These are phyloP conservation scores for Chironomus striatipennis DNA, from an alignment of 1,140 invertebrate species.

Conservation along the genomic window DNA sequence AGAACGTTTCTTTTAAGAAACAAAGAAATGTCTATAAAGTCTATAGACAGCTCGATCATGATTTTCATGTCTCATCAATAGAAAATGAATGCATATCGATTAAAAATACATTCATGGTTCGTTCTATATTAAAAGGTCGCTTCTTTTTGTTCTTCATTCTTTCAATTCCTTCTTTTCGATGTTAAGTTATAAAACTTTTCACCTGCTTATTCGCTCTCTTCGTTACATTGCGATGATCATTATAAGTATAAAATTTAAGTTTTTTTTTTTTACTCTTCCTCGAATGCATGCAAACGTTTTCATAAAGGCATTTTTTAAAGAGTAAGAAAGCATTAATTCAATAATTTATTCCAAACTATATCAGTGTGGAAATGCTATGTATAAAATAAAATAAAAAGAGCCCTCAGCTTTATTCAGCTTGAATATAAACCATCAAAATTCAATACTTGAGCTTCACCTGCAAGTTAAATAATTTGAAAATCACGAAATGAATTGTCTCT, in stretches of 20 bases:
- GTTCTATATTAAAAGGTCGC: constrained; percentile 18
- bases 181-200: constrained; percentile 8
- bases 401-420: not conserved
- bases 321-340: not conserved
- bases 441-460: not conserved
- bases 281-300: no score
- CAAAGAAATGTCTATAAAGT: not conserved
- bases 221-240: not conserved
- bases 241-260: no score
- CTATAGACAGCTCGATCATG: not conserved
- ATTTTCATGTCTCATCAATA: not conserved
- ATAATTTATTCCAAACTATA: constrained; percentile 6
- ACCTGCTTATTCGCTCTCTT: constrained; percentile 5
- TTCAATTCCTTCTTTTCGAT: not conserved
- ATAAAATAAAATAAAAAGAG: not conserved
- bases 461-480: constrained; percentile 19
- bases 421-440: not conserved
- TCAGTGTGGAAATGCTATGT: not conserved
- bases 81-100: constrained; percentile 17
- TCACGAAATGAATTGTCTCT: constrained; percentile 14
- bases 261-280: no score
- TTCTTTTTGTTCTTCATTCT: not conserved
- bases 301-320: no score
- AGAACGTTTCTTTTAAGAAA: no score
- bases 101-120: constrained; percentile 19